Conservation (phyloP, 2,113 vertebrate genomes). For the Mionectes macconnelli region DNA sequence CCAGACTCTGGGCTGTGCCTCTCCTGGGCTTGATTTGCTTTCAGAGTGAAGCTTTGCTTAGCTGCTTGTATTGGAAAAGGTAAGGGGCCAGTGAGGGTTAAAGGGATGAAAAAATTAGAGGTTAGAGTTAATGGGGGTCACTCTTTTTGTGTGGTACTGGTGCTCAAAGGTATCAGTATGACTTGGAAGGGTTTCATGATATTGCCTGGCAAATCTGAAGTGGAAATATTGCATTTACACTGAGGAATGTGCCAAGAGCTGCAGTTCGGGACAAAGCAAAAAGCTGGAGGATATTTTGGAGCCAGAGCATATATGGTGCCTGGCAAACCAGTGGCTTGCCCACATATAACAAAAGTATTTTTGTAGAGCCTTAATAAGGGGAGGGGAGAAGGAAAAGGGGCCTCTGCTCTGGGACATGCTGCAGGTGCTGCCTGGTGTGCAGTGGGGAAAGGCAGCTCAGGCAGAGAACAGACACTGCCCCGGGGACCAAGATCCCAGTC, state of each 20-base stretch:
- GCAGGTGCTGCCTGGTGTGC: not conserved
- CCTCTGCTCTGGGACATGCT: not conserved
- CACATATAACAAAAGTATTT: not conserved
- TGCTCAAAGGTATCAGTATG: not conserved
- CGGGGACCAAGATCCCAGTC: not conserved
- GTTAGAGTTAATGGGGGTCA: not conserved
- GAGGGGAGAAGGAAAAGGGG: not conserved
- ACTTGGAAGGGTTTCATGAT: not conserved
- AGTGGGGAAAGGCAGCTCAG: not conserved
- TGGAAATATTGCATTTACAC: not conserved
- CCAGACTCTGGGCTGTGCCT: not conserved
- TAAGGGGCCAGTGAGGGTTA: not conserved
- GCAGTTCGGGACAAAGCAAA: not conserved
- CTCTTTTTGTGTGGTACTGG: rapidly evolving
- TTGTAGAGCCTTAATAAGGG: not conserved
- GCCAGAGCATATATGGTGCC: not conserved
- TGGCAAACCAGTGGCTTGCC: not conserved
- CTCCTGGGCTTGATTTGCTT: not conserved
- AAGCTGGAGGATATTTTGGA: not conserved
- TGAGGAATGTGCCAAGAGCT: not conserved
- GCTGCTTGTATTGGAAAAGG: rapidly evolving
- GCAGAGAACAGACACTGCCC: not conserved
- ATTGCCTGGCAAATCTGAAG: not conserved
- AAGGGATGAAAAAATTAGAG: not conserved
- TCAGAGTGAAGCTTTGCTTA: not conserved